Percentiles rank a stretch among this genome's conserved stretches.
Conservation (phyloP, 2,888 invertebrate species). For the Sclerodermus sp. region DNA sequence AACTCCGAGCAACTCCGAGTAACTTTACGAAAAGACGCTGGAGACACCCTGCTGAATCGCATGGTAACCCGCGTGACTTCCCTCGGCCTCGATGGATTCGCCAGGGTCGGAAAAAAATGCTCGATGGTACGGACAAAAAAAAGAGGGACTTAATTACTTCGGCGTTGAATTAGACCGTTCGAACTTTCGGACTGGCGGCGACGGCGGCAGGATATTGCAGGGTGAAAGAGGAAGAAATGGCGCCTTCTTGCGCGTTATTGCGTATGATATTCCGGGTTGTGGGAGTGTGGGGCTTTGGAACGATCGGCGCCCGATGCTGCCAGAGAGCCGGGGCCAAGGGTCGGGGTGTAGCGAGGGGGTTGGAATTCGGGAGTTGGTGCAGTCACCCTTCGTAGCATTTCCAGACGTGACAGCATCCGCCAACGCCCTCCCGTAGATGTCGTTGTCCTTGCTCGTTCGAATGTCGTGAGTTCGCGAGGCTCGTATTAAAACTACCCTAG, state of each 20-base stretch:
- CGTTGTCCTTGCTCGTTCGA: constrained; percentile 9
- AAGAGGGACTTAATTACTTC: background rate
- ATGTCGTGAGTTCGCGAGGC: constrained; percentile 13
- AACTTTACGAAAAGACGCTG: too few species aligned
- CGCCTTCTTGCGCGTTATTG: constrained; percentile 19
- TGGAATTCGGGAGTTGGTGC: background rate
- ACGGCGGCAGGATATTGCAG: background rate
- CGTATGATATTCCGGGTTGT: constrained; percentile 13
- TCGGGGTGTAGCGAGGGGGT: background rate
- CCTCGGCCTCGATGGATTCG: too few species aligned
- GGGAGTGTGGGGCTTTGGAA: constrained; percentile 3
- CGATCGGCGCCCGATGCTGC: constrained; percentile 8
- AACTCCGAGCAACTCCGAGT: too few species aligned
- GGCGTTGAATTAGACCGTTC: background rate
- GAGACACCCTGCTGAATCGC: too few species aligned
- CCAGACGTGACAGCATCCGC: constrained; percentile 35
- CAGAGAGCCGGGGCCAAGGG: constrained; percentile 1
- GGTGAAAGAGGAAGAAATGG: constrained; percentile 7
- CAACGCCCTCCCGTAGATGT: constrained; percentile 4
- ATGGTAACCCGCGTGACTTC: too few species aligned
- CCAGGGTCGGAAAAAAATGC: too few species aligned
- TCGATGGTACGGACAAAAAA: too few species aligned
- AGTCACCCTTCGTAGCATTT: constrained; percentile 26
- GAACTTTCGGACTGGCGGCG: too few species aligned
- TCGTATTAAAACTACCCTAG: constrained; percentile 33